A percentile compares a stretch with the other conserved stretches of the same genome.
These are phyloP conservation scores for Zaprionus ghesquierei DNA, from an alignment of 1,140 invertebrate species.

Conservation along the genomic window DNA sequence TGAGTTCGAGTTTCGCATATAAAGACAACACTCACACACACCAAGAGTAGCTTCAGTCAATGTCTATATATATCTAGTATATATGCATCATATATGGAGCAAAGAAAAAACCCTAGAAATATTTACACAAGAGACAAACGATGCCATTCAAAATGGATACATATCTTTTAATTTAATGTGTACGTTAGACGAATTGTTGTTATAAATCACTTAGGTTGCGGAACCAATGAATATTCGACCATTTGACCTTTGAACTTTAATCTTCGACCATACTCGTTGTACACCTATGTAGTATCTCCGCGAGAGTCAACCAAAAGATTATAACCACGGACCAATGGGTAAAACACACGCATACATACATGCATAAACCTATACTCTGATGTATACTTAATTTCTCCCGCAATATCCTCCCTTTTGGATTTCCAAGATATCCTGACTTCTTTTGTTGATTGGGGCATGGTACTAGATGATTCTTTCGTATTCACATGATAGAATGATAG, in stretches of 20 bases:
- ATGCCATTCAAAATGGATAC: conserved; percentile 75
- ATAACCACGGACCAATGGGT: conserved; percentile 45
- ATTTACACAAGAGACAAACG: conserved; percentile 40
- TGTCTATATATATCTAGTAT: not conserved
- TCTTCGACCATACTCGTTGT: conserved; percentile 45
- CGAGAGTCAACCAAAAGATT: not conserved
- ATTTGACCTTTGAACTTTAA: conserved; percentile 46
- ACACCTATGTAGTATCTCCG: conserved; percentile 7
- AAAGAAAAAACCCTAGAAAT: conserved; percentile 19
- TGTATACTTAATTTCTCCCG: conserved; percentile 1
- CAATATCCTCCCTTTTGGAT: not conserved
- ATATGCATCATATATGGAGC: not conserved
- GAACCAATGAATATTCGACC: conserved; percentile 49
- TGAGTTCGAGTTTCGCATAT: not conserved
- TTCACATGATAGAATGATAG: conserved; percentile 21
- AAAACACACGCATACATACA: conserved; percentile 2
- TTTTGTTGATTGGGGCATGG: not conserved
- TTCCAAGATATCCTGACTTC: not conserved
- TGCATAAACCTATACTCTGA: not conserved
- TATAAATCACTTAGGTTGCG: conserved; percentile 57
- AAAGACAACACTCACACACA: not conserved
- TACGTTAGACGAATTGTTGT: conserved; percentile 49
- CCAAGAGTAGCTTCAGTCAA: not conserved
- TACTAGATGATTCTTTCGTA: conserved; percentile 20
- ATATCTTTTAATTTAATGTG: conserved; percentile 67